These are phyloP conservation scores for Blastobasis lacticolella DNA, from an alignment of 2,888 invertebrate genomes.

Conservation along the genomic window DNA sequence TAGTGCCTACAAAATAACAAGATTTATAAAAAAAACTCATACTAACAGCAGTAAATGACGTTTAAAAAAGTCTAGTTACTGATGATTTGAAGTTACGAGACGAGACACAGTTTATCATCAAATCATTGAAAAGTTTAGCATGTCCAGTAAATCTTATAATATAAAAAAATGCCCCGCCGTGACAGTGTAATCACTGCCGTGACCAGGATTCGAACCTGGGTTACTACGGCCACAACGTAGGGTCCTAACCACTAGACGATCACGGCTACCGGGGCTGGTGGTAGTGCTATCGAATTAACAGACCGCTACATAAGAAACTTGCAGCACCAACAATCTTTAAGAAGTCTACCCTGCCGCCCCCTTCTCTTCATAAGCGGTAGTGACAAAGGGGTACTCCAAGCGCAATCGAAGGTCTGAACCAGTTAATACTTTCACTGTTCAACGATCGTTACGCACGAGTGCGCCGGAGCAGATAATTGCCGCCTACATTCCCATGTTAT, in stretches of 20 bases:
- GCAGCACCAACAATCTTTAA: too few relatives aligned
- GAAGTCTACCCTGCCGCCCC: conserved; percentile 13
- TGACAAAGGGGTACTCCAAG: conserved; percentile 7
- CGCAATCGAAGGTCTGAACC: conserved; percentile 5
- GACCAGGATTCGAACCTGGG: conserved; percentile 82
- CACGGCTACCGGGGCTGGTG: conserved; percentile 51
- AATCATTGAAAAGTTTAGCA: too few relatives aligned
- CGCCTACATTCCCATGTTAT: conserved; percentile 22
- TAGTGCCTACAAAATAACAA: too few relatives aligned
- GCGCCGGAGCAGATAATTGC: conserved; percentile 23
- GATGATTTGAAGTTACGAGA: too few relatives aligned
- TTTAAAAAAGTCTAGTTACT: too few relatives aligned
- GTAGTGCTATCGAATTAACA: neutral
- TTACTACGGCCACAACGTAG: conserved; percentile 80
- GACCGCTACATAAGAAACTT: neutral
- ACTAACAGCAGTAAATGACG: too few relatives aligned
- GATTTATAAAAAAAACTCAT: too few relatives aligned
- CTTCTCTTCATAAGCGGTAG: conserved; percentile 1
- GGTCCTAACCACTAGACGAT: conserved; percentile 83
- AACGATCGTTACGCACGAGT: conserved; percentile 16
- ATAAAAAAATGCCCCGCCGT: conserved; percentile 18
- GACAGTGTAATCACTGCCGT: conserved; percentile 64
- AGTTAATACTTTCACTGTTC: conserved; percentile 17
- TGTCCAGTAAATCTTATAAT: conserved; percentile 10
- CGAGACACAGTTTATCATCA: too few relatives aligned